Evolutionary conservation across 1,140 invertebrate genomes (phyloP), one percentile per base, ranked within the genome.

Genomic region (Pollicipes pollicipes): DNA sequence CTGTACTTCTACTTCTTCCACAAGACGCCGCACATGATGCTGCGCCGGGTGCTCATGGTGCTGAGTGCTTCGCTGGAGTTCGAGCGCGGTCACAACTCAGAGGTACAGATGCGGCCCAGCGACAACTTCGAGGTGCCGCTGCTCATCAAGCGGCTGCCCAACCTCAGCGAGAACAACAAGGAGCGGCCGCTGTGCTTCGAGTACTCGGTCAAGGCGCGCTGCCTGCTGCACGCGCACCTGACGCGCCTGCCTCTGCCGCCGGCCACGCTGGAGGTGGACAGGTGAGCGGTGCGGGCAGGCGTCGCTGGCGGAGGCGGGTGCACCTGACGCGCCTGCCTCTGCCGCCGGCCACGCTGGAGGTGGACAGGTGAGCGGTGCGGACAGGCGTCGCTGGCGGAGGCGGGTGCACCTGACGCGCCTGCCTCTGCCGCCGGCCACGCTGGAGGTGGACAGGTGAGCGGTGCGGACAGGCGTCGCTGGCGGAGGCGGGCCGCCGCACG

Each of bases 131-230:
- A 99, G 85, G 87, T 99, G 72, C 93, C 94, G 73, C 80, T 95
- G 88, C 82, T 99, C 37, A 91, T 98, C 66, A 91, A 91, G 74
- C 89, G 93, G 75, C 80, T 99, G 64, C 87, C 88, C 17, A 91
- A 97, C 80, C 80, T 99, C 10, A 87, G 87, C 70, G 95, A 97
- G 78, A 98, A 98, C 78, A 98, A 97, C 80, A 92, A 93, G 77
- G 95, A 99, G 80, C 83, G 87, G 69, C 96, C 96, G 0, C 82
- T 99, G 28, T 96, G 93, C 80, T 88, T 90, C 73, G 83, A 88
- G n/a, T 99, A 99, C 82, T 96, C 93, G 77, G 88, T 99, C 69
- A 99, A 99, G 83, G 91, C 97, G 4, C 84, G 97, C 68, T 90
- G 93, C 21, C 82, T 99, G 29, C 81, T 99, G 16, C 91, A 98